Evolutionary conservation across 2,113 vertebrate genomes (phyloP).

Genomic region (Eptesicus fuscus): DNA sequence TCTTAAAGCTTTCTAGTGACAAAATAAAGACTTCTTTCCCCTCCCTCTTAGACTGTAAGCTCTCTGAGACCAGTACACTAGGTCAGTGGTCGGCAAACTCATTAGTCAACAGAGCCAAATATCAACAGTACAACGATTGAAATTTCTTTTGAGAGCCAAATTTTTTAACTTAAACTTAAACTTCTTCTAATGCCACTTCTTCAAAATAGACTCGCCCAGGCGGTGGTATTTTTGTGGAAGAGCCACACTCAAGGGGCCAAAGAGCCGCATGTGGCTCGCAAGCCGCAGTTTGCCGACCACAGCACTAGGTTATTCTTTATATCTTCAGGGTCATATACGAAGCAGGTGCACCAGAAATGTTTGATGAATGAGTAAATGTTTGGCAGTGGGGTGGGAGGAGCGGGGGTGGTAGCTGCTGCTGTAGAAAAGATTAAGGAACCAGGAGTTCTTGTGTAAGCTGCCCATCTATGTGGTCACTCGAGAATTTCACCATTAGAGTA

Average conservation of each 20-base stretch:
- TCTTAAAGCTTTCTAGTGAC: neutral
- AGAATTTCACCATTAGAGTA: neutral
- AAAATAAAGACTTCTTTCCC: neutral
- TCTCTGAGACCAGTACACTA: neutral
- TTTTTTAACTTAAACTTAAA: no score
- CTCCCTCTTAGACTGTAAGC: neutral
- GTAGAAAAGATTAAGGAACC: neutral
- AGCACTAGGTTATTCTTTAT: neutral
- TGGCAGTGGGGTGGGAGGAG: neutral
- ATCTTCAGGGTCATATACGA: neutral
- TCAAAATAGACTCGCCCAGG: no score
- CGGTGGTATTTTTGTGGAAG: no score
- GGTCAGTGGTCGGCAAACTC: no score
- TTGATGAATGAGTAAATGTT: neutral
- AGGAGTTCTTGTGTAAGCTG: neutral
- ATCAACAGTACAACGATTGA: no score
- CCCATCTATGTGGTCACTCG: neutral
- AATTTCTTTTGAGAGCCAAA: no score
- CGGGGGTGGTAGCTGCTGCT: neutral
- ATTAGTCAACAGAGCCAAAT: no score
- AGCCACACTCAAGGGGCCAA: no score
- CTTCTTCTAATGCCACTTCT: no score
- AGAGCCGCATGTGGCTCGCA: no score
- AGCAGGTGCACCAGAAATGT: neutral
- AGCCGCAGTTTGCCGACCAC: no score